These are phyloP conservation scores for Sorex fumeus DNA, from an alignment of 2,113 vertebrate species.

Conservation along the genomic window DNA sequence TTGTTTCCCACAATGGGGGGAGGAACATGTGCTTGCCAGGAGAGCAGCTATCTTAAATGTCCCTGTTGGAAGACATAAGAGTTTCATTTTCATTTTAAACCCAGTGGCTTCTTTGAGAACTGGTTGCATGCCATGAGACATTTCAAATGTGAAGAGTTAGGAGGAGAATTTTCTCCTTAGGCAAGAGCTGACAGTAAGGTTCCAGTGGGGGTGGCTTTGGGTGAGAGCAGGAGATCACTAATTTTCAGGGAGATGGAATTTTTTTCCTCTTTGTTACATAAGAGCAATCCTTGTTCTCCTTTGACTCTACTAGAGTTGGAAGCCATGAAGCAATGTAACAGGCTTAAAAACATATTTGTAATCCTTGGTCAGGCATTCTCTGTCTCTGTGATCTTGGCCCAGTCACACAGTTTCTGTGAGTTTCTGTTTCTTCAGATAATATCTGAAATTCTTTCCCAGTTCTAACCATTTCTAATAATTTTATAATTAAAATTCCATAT, in stretches of 20 bases:
- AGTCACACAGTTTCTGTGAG: neutral
- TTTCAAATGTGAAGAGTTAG: slow-evolving; percentile 72
- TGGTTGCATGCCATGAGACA: slow-evolving; percentile 69
- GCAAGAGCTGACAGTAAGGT: slow-evolving; percentile 12
- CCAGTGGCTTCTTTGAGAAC: slow-evolving; percentile 69
- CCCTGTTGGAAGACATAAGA: slow-evolving; percentile 76
- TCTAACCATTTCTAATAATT: neutral
- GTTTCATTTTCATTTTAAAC: slow-evolving; percentile 80
- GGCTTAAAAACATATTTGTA: slow-evolving; percentile 15
- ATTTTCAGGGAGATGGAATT: neutral
- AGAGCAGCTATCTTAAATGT: slow-evolving; percentile 77
- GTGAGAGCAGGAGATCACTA: slow-evolving; percentile 5
- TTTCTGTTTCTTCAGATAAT: neutral
- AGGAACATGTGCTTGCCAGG: slow-evolving; percentile 63
- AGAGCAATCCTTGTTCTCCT: neutral
- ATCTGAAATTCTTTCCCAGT: neutral
- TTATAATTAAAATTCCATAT: neutral
- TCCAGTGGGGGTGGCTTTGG: slow-evolving; percentile 26
- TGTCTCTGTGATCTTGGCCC: neutral
- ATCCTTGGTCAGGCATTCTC: neutral
- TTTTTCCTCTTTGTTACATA: neutral
- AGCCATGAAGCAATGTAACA: neutral
- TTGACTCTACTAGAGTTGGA: neutral
- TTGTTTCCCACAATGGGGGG: slow-evolving; percentile 62
- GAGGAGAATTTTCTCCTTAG: slow-evolving; percentile 52